Base-by-base conservation (phyloP, 53 echinoderm and acorn worm species). In the Mesocentrotus franciscanus region DNA sequence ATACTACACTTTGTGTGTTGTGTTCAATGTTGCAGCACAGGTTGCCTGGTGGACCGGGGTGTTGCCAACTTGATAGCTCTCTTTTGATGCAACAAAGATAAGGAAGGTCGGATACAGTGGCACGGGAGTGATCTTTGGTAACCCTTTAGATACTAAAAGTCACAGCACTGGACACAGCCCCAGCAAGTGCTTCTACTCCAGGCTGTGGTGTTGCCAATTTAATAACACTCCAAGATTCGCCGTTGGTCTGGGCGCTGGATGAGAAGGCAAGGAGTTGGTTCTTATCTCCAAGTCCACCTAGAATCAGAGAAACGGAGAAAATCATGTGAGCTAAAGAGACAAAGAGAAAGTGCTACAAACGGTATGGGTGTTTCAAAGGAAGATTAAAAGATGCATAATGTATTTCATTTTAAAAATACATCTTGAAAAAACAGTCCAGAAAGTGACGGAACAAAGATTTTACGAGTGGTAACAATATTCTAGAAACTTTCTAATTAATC, bases 191-290 rank as follows among this genome's bases (percentile, higher is more conserved):
- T 78, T 97, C 97, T 1, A 95, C 72, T 34, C 95, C 96, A 18
- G 97, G 95, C 39, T 97, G 84, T 2, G 98, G 91, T 0, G 95
- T 60, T 29, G 96, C 97, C 72, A 98, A 70, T 84, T 98, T 97
- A 34, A 98, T 66, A 85, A 95, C 96, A 42, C 96, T 96, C 98
- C 98, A 98, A 0, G 96, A 85, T 60, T 95, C 96, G 27, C 96
- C 93, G 36, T 95, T 94, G 72, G 95, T 91, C 29, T 68, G 95
- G 39, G 96, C 83, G 14, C 97, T 96, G 20, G 92, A 68, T 12
- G 96, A 71, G 93, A 97, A 95, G 22, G 97, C 94, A 24, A 96
- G 90, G 13, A 95, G 85, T 55, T 95, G 92, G 85, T 96, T 97
- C 60, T 91, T 92, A 42, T 78, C 94, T 85, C 90, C 87, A 17